phyloP scores from a whole-genome alignment of 2,888 invertebrate genomes.

The Acanthosepion esculentum region DNA sequence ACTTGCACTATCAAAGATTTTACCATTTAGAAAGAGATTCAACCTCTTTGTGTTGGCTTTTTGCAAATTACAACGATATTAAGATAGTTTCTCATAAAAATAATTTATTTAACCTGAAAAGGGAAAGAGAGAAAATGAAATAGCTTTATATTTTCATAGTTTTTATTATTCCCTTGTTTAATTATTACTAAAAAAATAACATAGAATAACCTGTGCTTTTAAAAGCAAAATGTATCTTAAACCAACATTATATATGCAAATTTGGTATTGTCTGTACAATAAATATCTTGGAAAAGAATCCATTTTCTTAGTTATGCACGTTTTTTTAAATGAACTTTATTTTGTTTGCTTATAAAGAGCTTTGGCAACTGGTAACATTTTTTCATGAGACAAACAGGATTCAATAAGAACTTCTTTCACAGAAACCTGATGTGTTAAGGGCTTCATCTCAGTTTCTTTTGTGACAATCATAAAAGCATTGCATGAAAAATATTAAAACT shows the following conservation, averaged over 20 bases:
- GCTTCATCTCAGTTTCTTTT: not conserved
- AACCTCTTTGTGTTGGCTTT: not conserved
- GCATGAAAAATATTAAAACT: not conserved
- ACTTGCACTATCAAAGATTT: not conserved
- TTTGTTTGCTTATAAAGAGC: not conserved
- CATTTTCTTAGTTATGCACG: not conserved
- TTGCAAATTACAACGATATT: not conserved
- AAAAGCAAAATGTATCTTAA: not conserved
- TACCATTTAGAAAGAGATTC: not conserved
- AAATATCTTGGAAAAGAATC: not conserved
- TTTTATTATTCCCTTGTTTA: too few species aligned
- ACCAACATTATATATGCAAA: not conserved
- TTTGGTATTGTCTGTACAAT: not conserved
- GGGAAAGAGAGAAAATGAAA: not conserved
- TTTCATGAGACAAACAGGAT: not conserved
- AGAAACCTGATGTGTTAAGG: not conserved
- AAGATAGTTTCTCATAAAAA: not conserved
- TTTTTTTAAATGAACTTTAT: not conserved
- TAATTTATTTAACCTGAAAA: not conserved
- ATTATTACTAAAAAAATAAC: too few species aligned
- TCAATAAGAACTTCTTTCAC: not conserved
- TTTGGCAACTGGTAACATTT: not conserved
- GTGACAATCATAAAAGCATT: not conserved
- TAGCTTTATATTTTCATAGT: not conserved
- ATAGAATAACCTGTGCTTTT: too few species aligned